Base-by-base conservation (phyloP, 1,140 invertebrate genomes). In the Dolichoris vasculosae region DNA sequence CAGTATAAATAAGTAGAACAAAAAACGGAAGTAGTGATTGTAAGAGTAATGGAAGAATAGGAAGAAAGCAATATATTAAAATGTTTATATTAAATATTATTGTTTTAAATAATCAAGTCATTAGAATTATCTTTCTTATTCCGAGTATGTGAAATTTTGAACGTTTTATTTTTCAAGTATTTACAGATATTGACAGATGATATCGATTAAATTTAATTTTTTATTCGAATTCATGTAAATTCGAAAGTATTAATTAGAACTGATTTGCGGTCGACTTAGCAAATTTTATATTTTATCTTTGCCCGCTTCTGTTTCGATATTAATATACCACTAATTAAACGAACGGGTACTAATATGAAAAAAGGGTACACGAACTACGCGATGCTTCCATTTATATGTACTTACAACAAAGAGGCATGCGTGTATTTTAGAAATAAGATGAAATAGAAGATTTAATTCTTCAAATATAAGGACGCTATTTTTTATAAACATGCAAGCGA, bases 331-430 rank as follows among this genome's bases (percentile, higher is more conserved):
- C 71, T 82, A 86, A 86, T 86, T 82, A 23, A 77, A 67, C 77
- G 40, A 79, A 80, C 43, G 59, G 48, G 80, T 82, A 82, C 85
- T 86, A 86, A 86, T 86, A 40, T 81, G 59, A 81, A 82, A 79
- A 78, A 77, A 77, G 35, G 71, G 30, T 86, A 82, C 84, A 86
- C 80, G 80, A 86, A 48, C 73, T 82, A 77, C 63, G 48, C 55
- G 71, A 78, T 69, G 63, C 80, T 79, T 83, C 75, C 76, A 83
- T 79, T 59, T 79, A 63, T 64, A 83, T 38, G 55, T 73, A 48
- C n/a, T 23, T 64, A 86, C 30, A 78, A 75, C 32, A 30, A 11
- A 78, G 20, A 26, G 48, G 48, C 59, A 77, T n/a, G 6, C 43
- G 71, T 83, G 43, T 67, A 83, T 82, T 64, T 64, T 86, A 83